Conservation (phyloP, 2,797 vertebrate species). For the Hemibagrus guttatus region DNA sequence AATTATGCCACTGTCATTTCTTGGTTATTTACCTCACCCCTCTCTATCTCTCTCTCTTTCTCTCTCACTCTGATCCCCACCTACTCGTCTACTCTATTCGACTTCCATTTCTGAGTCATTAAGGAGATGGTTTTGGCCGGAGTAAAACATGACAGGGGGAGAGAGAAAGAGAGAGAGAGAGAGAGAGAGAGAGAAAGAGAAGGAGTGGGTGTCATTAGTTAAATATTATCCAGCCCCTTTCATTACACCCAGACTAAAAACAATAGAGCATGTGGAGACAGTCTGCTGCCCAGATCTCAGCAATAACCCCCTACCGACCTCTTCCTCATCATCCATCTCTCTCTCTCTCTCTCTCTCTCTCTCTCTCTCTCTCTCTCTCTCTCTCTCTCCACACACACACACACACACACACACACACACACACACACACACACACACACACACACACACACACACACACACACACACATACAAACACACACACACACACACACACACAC, state of each 20-base stretch:
- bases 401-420: too few relatives aligned
- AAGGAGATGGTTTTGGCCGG: slow-evolving; percentile 67
- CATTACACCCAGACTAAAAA: slow-evolving; percentile 63
- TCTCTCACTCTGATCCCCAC: slow-evolving; percentile 22
- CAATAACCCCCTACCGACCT: slow-evolving; percentile 45
- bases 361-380: background rate
- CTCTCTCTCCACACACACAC: too few relatives aligned
- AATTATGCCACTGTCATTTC: background rate
- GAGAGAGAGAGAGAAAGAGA: slow-evolving; percentile 62
- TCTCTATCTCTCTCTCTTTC: slow-evolving; percentile 19
- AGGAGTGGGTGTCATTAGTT: slow-evolving; percentile 74
- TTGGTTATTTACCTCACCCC: slow-evolving; percentile 4
- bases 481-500: too few relatives aligned
- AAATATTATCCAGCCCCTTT: slow-evolving; percentile 77
- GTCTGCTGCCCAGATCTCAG: slow-evolving; percentile 43
- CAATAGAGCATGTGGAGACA: slow-evolving; percentile 51
- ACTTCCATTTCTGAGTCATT: slow-evolving; percentile 46
- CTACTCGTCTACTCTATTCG: slow-evolving; percentile 54
- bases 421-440: too few relatives aligned
- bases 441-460: too few relatives aligned
- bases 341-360: slow-evolving; percentile 40
- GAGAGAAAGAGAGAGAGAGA: slow-evolving; percentile 33
- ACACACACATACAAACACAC: too few relatives aligned
- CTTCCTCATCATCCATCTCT: slow-evolving; percentile 13
- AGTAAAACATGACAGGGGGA: slow-evolving; percentile 44